These are phyloP conservation scores for Drosophila mayri DNA, from an alignment of 1,140 invertebrate genomes.

Conservation along the genomic window DNA sequence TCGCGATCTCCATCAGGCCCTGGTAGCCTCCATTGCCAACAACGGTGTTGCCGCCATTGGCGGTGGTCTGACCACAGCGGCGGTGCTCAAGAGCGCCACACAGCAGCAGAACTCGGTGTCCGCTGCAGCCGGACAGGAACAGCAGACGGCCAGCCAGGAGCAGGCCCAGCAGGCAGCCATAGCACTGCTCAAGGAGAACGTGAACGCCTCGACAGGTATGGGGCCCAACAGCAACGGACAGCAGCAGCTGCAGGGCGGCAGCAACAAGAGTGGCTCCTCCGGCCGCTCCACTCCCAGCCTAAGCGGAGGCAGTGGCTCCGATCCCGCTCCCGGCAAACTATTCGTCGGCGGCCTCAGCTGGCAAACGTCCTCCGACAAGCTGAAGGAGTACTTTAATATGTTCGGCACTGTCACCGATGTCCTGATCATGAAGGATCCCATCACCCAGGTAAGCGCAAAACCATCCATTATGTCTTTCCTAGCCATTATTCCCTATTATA, in stretches of 20 bases:
- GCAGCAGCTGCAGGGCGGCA: constrained; percentile 27
- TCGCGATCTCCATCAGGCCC: constrained; percentile 87
- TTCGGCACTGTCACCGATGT: constrained; percentile 96
- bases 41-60: constrained; percentile 79
- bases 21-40: constrained; percentile 86
- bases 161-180: constrained; percentile 80
- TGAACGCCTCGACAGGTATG: constrained; percentile 52
- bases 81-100: constrained; percentile 73
- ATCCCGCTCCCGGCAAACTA: constrained; percentile 94
- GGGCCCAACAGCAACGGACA: constrained; percentile 45
- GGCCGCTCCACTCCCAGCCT: constrained; percentile 90
- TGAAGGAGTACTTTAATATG: constrained; percentile 95
- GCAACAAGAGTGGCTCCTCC: constrained; percentile 86
- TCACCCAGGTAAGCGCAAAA: constrained; percentile 91
- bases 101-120: constrained; percentile 58
- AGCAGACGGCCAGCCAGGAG: constrained; percentile 51
- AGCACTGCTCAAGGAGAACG: constrained; percentile 68
- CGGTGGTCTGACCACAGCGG: constrained; percentile 76
- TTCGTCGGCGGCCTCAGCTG: constrained; percentile 96
- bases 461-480: constrained; percentile 11
- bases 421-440: constrained; percentile 96
- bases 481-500: constrained; percentile 12
- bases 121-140: constrained; percentile 43
- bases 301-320: constrained; percentile 83
- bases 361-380: constrained; percentile 96